Base-by-base conservation (phyloP, 2,113 vertebrate genomes). In the Bothrops jararaca region DNA sequence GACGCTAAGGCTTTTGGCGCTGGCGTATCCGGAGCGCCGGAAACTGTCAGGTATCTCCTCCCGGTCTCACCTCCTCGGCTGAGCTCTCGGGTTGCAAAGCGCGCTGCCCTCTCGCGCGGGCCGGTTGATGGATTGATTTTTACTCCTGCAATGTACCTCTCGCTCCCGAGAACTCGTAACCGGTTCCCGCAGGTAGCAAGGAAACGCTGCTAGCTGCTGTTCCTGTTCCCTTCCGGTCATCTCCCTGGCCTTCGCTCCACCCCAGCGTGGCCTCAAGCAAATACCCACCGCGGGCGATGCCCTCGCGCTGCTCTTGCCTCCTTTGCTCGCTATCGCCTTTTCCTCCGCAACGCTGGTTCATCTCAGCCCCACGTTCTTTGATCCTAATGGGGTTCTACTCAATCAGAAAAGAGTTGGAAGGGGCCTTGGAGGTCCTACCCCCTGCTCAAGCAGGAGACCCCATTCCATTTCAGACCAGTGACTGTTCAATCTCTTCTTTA, bases 21-120 rank as follows among this genome's bases (percentile, higher is more conserved):
- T 99, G 50, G 98, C 98, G 85, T 94, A 97, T 6, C 98, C 98
- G 0, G 98, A 99, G 97, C 98, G 98, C 95, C 96, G 98, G 97
- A 98, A 98, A 52, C 96, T 99, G 85, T 91, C 99, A 97, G 98
- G 99, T 99, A 98, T 91, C 39, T 42, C 64, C 12, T 42, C 10
- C 57, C 45, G 48, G 5, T 86, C 3, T 10, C 0, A 2, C 58
- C 2, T 23, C 69, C 48, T 13, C 58, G 2, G 52, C 54, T 0
- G 26, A 22, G 56, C 48, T 22, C 20, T 5, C 22, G n/a, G 39
- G 1, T 24, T 4, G 69, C 23, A 42, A 56, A 26, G 69, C 12
- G 22, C 8, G 74, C 34, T 15, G 90, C 12, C 23, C 89, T 53
- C 20, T 5, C 3, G 50, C 2, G 39, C 56, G 20, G 42, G 22